Conservation (phyloP, 2,113 vertebrate species). For the Marcusenius ussheri region DNA sequence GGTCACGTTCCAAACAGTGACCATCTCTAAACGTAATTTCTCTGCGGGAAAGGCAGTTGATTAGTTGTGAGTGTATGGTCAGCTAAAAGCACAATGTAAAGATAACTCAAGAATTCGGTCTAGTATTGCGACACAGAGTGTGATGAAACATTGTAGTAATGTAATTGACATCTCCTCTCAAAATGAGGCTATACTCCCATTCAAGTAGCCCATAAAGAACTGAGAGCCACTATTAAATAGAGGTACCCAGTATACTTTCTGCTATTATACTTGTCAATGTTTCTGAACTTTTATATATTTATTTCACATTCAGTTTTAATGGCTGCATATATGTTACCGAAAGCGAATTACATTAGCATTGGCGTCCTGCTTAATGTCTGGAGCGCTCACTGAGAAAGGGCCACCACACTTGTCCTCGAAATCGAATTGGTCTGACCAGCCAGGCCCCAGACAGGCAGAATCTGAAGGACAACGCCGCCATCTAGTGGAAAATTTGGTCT, state of each 20-base stretch:
- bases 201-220: background rate
- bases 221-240: background rate
- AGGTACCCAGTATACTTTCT: background rate
- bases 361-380: background rate
- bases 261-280: background rate
- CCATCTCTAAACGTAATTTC: background rate
- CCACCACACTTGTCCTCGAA: background rate
- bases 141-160: background rate
- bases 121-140: background rate
- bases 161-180: background rate
- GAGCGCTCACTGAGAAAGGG: background rate
- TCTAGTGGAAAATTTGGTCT: conserved; percentile 48
- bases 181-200: background rate
- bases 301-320: background rate
- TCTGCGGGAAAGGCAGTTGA: background rate
- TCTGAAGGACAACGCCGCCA: conserved; percentile 60
- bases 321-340: background rate
- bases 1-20: background rate
- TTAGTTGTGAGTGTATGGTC: background rate
- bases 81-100: background rate
- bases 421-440: background rate
- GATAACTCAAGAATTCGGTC: background rate
- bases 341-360: background rate
- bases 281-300: background rate
- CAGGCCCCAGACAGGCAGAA: conserved; percentile 1